Base-by-base conservation (phyloP, 2,113 vertebrate genomes). In the Ammodytes marinus region DNA sequence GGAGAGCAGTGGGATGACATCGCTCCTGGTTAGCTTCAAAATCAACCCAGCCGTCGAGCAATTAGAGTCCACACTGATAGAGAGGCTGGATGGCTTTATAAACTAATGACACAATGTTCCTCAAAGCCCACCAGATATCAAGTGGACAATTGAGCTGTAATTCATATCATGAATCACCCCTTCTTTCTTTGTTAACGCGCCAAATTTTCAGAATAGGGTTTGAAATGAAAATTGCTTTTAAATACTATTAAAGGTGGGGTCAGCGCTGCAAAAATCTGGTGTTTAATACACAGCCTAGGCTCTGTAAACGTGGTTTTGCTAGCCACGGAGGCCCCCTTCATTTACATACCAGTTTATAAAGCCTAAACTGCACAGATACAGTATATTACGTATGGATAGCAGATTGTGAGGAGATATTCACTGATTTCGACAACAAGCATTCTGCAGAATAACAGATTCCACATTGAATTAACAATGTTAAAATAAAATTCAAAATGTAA, bases 1-100 rank as follows among this genome's bases (percentile, higher is more conserved):
- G 50, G 40, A 7, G 57, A 76, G 82, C 73, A 1, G 45, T 74
- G 70, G 75, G 87, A 87, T 68, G 82, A 86, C 88, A 89, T 91
- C 87, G 76, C 80, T 88, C 70, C 71, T 81, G 74, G 78, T 92
- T 90, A 89, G 79, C 79, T 71, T 91, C 77, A 87, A 35, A 82
- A 76, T 77, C 73, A 77, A 66, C 68, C 2, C 17, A 61, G 77
- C 63, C 6, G 45, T 43, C 45, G 6, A 82, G 77, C 87, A 80
- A 88, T 90, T 88, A 85, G 73, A 83, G 53, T 64, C 69, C 0
- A 3, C 37, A 15, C 76, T 27, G 74, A 89, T 82, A 80, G 83
- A 90, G 65, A 74, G 65, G 69, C 45, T 5, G 68, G 68, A 73
- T 50, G 3, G 42, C 46, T 27, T 27, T 27, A 27, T 1, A 42